These are phyloP conservation scores for Hoplostethus atlanticus DNA, from an alignment of 2,797 vertebrate genomes.

Conservation along the genomic window DNA sequence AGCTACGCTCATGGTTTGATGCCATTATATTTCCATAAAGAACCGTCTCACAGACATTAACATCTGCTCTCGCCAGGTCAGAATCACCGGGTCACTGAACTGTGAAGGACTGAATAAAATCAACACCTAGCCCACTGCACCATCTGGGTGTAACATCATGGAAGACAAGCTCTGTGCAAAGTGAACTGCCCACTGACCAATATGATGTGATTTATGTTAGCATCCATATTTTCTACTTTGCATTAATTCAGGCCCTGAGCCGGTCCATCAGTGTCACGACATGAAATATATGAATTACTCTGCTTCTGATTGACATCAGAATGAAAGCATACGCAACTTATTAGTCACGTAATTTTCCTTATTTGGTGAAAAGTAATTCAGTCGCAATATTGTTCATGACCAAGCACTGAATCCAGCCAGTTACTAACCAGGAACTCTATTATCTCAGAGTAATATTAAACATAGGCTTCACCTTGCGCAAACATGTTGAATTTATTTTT, in stretches of 20 bases:
- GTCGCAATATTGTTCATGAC: too few species aligned
- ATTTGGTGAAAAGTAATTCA: too few species aligned
- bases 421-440: not conserved
- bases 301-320: too few species aligned
- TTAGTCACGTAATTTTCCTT: too few species aligned
- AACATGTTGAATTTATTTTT: not conserved
- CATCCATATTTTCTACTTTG: not conserved
- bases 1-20: constrained; percentile 2
- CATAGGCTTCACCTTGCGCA: not conserved
- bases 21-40: not conserved
- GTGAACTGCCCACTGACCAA: too few species aligned
- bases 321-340: too few species aligned
- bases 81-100: not conserved
- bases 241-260: not conserved
- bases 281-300: too few species aligned
- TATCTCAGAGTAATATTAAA: too few species aligned
- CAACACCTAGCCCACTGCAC: not conserved
- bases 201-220: too few species aligned
- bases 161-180: not conserved
- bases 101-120: not conserved
- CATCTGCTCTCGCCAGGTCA: constrained; percentile 1
- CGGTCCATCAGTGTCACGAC: too few species aligned
- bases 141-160: not conserved
- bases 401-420: not conserved
- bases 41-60: not conserved